Evolutionary conservation across 2,888 invertebrate genomes (phyloP).

Genomic region (Microdon myrmicae): DNA sequence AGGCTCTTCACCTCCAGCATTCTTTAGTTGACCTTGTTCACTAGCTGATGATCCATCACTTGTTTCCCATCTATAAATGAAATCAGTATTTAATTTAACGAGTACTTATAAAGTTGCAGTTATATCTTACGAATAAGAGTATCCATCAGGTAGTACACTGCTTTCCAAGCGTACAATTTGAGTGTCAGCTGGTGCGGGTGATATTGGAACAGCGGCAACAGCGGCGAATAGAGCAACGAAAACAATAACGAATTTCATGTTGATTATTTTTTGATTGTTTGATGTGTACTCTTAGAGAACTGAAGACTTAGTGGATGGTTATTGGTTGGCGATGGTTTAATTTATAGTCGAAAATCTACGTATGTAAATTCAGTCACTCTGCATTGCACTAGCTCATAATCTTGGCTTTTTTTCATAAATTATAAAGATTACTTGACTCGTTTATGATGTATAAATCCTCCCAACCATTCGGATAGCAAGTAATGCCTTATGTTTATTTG

Average conservation of each 20-base stretch:
- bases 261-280: slow-evolving; percentile 43
- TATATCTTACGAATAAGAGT: slow-evolving; percentile 72
- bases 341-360: no score
- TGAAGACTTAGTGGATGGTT: slow-evolving; percentile 10
- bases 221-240: slow-evolving; percentile 60
- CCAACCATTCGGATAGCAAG: no score
- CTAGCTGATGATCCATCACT: slow-evolving; percentile 59
- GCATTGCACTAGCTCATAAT: no score
- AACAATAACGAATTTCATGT: slow-evolving; percentile 63
- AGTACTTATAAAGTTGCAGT: not conserved
- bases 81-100: slow-evolving; percentile 7
- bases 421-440: no score
- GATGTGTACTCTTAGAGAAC: not conserved
- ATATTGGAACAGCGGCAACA: slow-evolving; percentile 56
- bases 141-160: slow-evolving; percentile 70
- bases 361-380: no score
- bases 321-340: no score
- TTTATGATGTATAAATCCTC: no score
- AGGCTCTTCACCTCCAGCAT: slow-evolving; percentile 57
- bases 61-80: slow-evolving; percentile 55
- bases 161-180: slow-evolving; percentile 70
- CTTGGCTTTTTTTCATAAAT: no score
- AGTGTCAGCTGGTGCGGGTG: slow-evolving; percentile 64
- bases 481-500: no score
- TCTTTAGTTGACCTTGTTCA: slow-evolving; percentile 58